These are phyloP conservation scores for Coracias cyanogaster DNA, from an alignment of 2,797 vertebrate genomes.

Conservation along the genomic window DNA sequence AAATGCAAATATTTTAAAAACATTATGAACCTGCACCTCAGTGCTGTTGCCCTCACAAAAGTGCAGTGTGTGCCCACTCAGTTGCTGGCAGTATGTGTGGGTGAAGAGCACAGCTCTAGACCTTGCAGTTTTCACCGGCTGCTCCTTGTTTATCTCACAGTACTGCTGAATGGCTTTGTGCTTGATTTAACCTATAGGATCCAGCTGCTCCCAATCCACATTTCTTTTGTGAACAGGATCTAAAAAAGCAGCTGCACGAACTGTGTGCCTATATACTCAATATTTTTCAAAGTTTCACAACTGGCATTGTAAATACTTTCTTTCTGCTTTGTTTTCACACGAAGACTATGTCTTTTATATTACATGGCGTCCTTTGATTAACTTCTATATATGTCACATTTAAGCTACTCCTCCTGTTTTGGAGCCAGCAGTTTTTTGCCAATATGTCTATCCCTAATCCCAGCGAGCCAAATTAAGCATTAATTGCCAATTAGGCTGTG, in stretches of 20 bases:
- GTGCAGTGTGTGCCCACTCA: background rate
- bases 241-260: background rate
- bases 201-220: background rate
- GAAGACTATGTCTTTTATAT: background rate
- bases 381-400: background rate
- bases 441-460: background rate
- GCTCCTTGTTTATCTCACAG: background rate
- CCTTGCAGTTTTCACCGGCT: background rate
- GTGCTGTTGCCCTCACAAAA: background rate
- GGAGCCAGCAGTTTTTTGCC: slow-evolving; percentile 5
- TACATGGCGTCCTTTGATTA: background rate
- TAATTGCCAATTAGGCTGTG: slow-evolving; percentile 29
- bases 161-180: background rate
- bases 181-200: background rate
- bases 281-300: background rate
- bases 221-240: background rate
- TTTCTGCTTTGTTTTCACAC: background rate
- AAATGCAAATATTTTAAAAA: background rate
- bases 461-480: background rate
- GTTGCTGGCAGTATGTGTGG: background rate
- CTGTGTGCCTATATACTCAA: background rate
- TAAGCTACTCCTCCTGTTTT: background rate
- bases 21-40: background rate
- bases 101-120: background rate
- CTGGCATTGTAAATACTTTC: background rate